These are phyloP conservation scores for Helogale parvula DNA, from an alignment of 2,113 vertebrate genomes.

Conservation along the genomic window DNA sequence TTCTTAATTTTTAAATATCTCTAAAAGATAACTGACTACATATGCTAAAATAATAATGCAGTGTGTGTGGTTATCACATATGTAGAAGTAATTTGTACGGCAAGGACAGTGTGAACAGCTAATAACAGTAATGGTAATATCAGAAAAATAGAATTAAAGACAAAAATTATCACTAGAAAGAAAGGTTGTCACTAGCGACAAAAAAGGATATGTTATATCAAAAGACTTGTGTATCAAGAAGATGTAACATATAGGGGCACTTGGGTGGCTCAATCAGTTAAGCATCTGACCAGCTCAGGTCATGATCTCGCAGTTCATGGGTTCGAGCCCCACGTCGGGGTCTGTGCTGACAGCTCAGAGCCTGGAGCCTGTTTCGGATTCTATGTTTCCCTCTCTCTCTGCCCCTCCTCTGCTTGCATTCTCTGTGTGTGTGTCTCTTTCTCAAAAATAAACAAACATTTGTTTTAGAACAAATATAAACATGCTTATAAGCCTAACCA, in stretches of 20 bases:
- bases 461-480: neutral
- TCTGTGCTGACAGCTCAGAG: too few relatives aligned
- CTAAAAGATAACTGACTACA: neutral
- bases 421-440: too few relatives aligned
- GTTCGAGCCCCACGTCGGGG: too few relatives aligned
- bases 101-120: neutral
- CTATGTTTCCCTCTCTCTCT: too few relatives aligned
- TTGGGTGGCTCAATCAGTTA: too few relatives aligned
- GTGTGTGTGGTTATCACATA: neutral
- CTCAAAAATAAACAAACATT: too few relatives aligned
- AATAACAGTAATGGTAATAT: neutral
- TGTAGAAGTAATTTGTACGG: neutral
- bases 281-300: too few relatives aligned
- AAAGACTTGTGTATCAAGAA: neutral
- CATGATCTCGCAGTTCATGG: too few relatives aligned
- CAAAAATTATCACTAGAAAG: neutral
- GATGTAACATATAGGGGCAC: neutral
- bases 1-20: neutral
- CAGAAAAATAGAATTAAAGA: neutral
- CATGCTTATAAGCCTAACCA: neutral
- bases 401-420: too few relatives aligned
- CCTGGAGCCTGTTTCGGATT: too few relatives aligned
- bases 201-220: neutral
- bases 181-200: neutral
- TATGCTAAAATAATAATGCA: neutral